These are phyloP conservation scores for Colletes latitarsis DNA, from an alignment of 1,140 invertebrate genomes.

Conservation along the genomic window DNA sequence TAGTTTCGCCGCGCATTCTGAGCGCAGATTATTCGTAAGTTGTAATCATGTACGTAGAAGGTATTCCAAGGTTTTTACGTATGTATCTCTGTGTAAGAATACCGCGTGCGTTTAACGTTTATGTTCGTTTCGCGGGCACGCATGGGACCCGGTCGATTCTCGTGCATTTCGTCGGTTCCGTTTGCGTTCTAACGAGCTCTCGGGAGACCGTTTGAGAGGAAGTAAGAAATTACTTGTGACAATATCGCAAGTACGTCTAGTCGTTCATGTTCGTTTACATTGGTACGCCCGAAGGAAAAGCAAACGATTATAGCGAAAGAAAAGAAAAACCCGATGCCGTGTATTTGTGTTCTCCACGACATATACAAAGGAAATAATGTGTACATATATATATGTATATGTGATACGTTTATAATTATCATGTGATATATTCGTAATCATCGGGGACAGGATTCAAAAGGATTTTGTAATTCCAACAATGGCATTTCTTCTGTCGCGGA, in stretches of 20 bases:
- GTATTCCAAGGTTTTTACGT: conserved; percentile 42
- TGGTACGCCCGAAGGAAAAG: conserved; percentile 10
- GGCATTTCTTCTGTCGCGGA: conserved; percentile 40
- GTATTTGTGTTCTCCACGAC: conserved; percentile 42
- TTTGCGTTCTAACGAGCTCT: conserved; percentile 53
- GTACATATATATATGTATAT: conserved; percentile 45
- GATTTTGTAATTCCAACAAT: conserved; percentile 53
- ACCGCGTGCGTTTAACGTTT: conserved; percentile 4
- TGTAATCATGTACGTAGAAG: conserved; percentile 37
- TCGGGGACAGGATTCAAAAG: conserved; percentile 28
- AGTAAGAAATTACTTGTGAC: conserved; percentile 46
- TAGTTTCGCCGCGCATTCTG: conserved; percentile 23
- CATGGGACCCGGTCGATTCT: conserved; percentile 3
- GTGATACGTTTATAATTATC: conserved; percentile 58
- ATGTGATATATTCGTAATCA: conserved; percentile 56
- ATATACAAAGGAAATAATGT: conserved; percentile 32
- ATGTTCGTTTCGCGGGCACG: conserved; percentile 4
- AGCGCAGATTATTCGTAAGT: conserved; percentile 41
- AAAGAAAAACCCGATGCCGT: conserved; percentile 23
- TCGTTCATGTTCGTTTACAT: conserved; percentile 59
- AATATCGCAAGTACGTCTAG: conserved; percentile 61
- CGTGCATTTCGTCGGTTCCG: conserved; percentile 19
- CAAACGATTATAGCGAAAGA: conserved; percentile 7
- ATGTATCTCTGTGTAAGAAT: conserved; percentile 4
- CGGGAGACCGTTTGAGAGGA: conserved; percentile 42